These are phyloP conservation scores for Manacus vitellinus DNA, from an alignment of 2,113 vertebrate species.

Conservation along the genomic window DNA sequence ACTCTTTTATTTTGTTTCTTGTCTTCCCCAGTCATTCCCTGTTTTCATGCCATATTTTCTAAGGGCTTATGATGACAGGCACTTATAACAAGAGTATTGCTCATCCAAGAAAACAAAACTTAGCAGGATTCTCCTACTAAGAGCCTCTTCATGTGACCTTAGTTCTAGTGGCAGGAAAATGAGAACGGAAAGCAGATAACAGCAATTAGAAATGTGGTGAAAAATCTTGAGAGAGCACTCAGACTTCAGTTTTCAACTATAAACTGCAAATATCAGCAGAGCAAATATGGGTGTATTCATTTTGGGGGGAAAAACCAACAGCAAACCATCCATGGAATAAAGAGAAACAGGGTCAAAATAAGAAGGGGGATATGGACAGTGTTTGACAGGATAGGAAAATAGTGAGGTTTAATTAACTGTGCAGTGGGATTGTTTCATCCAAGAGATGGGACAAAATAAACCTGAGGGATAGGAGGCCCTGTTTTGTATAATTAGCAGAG, in stretches of 20 bases:
- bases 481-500: not conserved
- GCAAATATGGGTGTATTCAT: not conserved
- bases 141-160: not conserved
- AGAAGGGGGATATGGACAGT: accelerated
- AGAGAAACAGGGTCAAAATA: not conserved
- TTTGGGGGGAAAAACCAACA: not conserved
- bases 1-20: not conserved
- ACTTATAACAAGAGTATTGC: not conserved
- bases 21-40: not conserved
- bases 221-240: not conserved
- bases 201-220: not conserved
- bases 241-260: not conserved
- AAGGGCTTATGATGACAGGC: not conserved
- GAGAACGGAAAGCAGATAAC: not conserved
- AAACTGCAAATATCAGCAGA: not conserved
- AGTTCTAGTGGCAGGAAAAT: not conserved
- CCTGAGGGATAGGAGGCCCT: not conserved
- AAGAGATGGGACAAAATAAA: not conserved
- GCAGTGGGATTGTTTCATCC: not conserved
- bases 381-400: not conserved
- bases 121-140: not conserved
- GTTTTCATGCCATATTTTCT: not conserved
- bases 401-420: not conserved
- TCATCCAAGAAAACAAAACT: not conserved
- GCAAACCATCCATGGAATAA: not conserved